Conservation (phyloP, 2,113 vertebrate genomes). For the Aegotheles bennettii region DNA sequence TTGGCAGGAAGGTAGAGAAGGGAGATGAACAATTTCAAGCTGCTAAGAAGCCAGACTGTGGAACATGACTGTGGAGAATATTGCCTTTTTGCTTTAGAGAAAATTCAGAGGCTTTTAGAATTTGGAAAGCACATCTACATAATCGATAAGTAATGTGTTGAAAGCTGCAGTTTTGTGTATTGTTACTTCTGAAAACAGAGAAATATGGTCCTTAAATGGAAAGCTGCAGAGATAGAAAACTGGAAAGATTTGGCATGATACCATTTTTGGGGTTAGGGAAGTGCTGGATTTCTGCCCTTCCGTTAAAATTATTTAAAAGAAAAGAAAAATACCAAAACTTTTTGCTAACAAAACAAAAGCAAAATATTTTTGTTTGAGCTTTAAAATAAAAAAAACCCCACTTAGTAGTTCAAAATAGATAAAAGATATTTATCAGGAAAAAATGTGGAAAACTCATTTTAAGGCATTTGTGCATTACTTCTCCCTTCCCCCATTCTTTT, state of each 20-base stretch:
- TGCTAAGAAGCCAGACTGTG: background rate
- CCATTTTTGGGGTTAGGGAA: background rate
- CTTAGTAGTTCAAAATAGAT: background rate
- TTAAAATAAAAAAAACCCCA: too few species aligned
- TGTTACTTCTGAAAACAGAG: background rate
- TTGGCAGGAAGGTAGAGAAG: background rate
- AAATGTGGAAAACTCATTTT: background rate
- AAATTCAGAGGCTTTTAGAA: background rate
- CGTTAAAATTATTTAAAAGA: background rate
- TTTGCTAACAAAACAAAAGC: background rate
- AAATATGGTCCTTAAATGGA: background rate
- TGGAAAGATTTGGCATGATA: background rate
- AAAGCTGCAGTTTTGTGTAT: background rate
- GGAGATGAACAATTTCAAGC: slow-evolving; percentile 5
- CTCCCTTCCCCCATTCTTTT: background rate
- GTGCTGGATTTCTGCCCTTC: background rate
- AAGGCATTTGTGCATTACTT: background rate
- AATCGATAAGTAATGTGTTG: background rate
- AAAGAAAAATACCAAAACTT: background rate
- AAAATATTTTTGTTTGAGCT: background rate
- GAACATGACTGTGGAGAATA: background rate
- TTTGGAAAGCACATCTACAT: accelerated
- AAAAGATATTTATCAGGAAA: background rate
- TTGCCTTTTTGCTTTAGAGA: background rate
- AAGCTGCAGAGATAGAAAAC: background rate